These are phyloP conservation scores for Anableps anableps DNA, from an alignment of 2,797 vertebrate species.

Conservation along the genomic window DNA sequence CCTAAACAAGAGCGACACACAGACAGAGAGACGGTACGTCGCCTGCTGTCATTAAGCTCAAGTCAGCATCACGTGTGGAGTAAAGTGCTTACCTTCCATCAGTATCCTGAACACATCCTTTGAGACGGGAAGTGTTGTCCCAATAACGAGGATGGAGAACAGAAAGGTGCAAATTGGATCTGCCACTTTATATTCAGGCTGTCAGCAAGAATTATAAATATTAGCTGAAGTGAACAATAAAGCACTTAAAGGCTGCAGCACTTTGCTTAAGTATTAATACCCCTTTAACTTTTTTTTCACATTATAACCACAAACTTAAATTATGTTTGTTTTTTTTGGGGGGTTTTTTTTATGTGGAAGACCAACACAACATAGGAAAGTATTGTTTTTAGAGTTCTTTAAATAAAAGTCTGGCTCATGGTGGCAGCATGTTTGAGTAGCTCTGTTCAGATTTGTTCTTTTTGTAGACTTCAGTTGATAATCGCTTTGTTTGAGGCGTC, in stretches of 20 bases:
- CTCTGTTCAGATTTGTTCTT: too few species aligned
- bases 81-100: constrained; percentile 87
- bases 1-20: constrained; percentile 68
- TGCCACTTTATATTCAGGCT: constrained; percentile 91
- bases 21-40: too few species aligned
- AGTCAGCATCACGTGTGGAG: background rate
- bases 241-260: background rate
- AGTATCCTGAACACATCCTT: constrained; percentile 88
- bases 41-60: background rate
- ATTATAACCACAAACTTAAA: background rate
- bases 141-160: constrained; percentile 89
- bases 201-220: constrained; percentile 21
- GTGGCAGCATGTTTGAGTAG: too few species aligned
- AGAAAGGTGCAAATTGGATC: constrained; percentile 93
- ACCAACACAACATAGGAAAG: too few species aligned
- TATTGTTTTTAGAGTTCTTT: too few species aligned
- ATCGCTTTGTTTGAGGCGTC: too few species aligned
- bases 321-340: background rate
- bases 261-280: background rate
- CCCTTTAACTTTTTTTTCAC: background rate
- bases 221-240: background rate
- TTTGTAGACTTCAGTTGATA: too few species aligned
- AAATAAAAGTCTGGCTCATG: too few species aligned
- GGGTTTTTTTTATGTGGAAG: too few species aligned
- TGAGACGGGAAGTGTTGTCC: constrained; percentile 86